Evolutionary conservation across 1,140 invertebrate genomes (phyloP), one percentile per base, ranked within the genome.

Genomic region (Apis dorsata): DNA sequence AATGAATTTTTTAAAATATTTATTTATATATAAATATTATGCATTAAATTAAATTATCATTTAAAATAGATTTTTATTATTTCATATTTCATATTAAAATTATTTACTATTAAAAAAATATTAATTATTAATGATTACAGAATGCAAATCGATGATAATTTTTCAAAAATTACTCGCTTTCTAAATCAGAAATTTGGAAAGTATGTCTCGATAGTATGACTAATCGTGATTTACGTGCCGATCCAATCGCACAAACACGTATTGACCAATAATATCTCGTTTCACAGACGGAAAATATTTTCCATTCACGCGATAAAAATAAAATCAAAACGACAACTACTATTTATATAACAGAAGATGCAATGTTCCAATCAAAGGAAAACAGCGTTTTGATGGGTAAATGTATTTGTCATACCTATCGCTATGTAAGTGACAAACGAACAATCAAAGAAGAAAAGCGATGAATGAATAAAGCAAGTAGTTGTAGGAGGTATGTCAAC

Each of bases 151-250:
- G n/a, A 15, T n/a, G 55, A 59, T 51, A 70, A 62, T 55, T 57
- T 66, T 59, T 34, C 13, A 24, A 66, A 44, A 75, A 75, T 66
- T 59, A 28, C 21, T 75, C 7, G 12, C 57, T 66, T 75, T 53
- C 21, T n/a, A 65, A 81, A 60, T 28, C n/a, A 2, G 8, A 34
- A 44, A 57, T 44, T 44, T 34, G 34, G 71, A 49, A 65, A 81
- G 62, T 44, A 49, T 24, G 13, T 28, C 34, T 21, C 17, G n/a
- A 24, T 15, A 51, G 44, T 70, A 57, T 79, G 65, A 71, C 72
- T 75, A 85, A 85, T 81, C 34, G 44, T 63, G 51, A 85, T 57
- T 53, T 72, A 71, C n/a, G 73, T 65, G 19, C 75, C 24, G 69
- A 69, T 66, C 19, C 71, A 76, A 74, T 85, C 66, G 51, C 49